Base-by-base conservation (phyloP, 2,888 invertebrate genomes). In the Sclerodermus sp. region DNA sequence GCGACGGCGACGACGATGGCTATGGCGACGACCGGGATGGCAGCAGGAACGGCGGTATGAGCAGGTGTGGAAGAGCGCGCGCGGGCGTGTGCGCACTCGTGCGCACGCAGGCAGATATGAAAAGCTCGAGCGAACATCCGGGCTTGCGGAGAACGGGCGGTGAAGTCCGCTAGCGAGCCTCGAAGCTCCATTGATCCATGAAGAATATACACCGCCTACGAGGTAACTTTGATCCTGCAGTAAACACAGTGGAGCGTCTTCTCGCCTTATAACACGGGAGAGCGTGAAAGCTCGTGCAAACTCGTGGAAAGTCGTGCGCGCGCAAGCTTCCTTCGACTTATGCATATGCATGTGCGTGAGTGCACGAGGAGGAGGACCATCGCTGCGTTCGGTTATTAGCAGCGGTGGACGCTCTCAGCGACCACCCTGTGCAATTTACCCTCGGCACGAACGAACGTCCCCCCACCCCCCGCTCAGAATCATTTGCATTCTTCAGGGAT, bases 121-220 rank as follows among this genome's bases (percentile, higher is more conserved):
- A 14, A 34, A 34, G 34, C 34, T 34, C 34, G 6, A 34, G 34
- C 14, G 34, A 34, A 14, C 34, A 34, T 34, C 34, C 34, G 32
- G 4, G 36, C 13, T 9, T 2, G 23, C 23, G 8, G 8, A 23
- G 23, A 23, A 23, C 23, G 51, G 42, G 40, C 46, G 53, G 34
- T 49, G 48, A 49, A 18, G 43, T 15, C 36, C 46, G 42, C 41
- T 45, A 52, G 45, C 45, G 53, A 57, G 55, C 47, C 50, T 54
- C 43, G 52, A 57, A 53, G 62, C 62, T 57, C 52, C 62, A 67
- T 67, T 64, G 66, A 70, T 66, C 61, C 65, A 46, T 43, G 54
- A 62, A 55, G 58, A 58, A 60, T 58, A 58, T 57, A 60, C 58
- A 53, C 59, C 57, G 62, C 49, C 57, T 55, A 60, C 57, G 48